Evolutionary conservation across 1,140 invertebrate species (phyloP).

Genomic region (Galendromus occidentalis): DNA sequence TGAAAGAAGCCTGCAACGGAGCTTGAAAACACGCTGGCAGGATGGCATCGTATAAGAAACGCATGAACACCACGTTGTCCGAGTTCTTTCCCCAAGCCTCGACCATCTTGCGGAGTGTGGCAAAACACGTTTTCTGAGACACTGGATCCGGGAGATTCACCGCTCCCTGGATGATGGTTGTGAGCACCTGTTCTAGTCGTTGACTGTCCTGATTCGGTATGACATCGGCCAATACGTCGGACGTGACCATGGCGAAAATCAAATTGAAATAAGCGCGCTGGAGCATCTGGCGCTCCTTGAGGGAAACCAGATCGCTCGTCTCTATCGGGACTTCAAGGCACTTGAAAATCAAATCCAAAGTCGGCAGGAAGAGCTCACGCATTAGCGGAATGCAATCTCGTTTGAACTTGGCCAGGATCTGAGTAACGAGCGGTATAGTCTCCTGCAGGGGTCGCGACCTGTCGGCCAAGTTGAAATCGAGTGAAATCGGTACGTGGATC

Average conservation of each 20-base stretch:
- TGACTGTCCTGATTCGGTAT: slow-evolving; percentile 29
- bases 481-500: slow-evolving; percentile 28
- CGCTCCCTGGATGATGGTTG: slow-evolving; percentile 35
- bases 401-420: slow-evolving; percentile 39
- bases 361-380: slow-evolving; percentile 34
- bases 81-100: slow-evolving; percentile 32
- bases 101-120: slow-evolving; percentile 34
- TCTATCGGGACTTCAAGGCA: slow-evolving; percentile 30
- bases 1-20: slow-evolving; percentile 35
- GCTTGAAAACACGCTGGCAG: slow-evolving; percentile 38
- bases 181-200: slow-evolving; percentile 30
- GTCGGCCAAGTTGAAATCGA: slow-evolving; percentile 6
- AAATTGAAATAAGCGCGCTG: slow-evolving; percentile 37
- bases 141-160: slow-evolving; percentile 36
- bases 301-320: slow-evolving; percentile 32
- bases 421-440: slow-evolving; percentile 39
- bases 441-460: slow-evolving; percentile 31
- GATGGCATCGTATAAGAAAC: slow-evolving; percentile 35
- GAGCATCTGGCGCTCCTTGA: slow-evolving; percentile 31
- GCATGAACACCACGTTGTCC: slow-evolving; percentile 27
- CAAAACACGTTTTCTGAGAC: slow-evolving; percentile 37
- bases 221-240: slow-evolving; percentile 32
- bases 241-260: slow-evolving; percentile 31
- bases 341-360: slow-evolving; percentile 33
- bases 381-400: slow-evolving; percentile 12